Conservation (phyloP, 2,113 vertebrate species). For the Dasyurus viverrinus region DNA sequence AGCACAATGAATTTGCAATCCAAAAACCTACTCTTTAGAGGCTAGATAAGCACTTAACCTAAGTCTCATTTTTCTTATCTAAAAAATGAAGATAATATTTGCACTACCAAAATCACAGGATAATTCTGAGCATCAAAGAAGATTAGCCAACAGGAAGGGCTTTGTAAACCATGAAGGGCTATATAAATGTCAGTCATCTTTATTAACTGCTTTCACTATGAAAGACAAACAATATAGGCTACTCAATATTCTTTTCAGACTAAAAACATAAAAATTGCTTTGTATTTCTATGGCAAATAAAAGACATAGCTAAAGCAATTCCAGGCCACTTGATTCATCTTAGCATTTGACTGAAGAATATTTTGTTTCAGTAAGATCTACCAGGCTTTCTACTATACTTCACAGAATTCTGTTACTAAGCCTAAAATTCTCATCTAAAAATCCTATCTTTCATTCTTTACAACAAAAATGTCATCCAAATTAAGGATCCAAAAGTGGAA, state of each 20-base stretch:
- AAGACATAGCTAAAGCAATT: neutral
- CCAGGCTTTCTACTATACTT: slow-evolving; percentile 10
- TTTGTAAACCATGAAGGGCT: neutral
- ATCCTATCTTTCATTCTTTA: slow-evolving; percentile 35
- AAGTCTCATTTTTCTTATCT: neutral
- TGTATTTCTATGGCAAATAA: neutral
- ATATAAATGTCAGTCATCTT: neutral
- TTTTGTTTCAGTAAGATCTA: slow-evolving; percentile 13
- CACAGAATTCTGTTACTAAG: neutral
- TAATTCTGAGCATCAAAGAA: neutral
- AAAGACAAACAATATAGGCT: neutral
- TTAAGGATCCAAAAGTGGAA: slow-evolving; percentile 18
- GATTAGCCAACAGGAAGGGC: neutral
- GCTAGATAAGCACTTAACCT: neutral
- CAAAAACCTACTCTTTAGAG: neutral
- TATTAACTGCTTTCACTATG: neutral
- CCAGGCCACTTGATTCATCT: slow-evolving; percentile 35
- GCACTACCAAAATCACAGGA: neutral
- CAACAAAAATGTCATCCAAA: slow-evolving; percentile 33
- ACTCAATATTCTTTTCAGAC: neutral
- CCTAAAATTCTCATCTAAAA: slow-evolving; percentile 41
- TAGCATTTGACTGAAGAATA: slow-evolving; percentile 34
- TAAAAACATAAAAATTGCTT: neutral
- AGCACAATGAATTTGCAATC: neutral
- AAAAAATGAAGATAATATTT: neutral